A percentile compares a stretch with the other conserved stretches of the same genome.
Evolutionary conservation across 2,113 vertebrate genomes (phyloP).

Genomic region (Rhizomys pruinosus): DNA sequence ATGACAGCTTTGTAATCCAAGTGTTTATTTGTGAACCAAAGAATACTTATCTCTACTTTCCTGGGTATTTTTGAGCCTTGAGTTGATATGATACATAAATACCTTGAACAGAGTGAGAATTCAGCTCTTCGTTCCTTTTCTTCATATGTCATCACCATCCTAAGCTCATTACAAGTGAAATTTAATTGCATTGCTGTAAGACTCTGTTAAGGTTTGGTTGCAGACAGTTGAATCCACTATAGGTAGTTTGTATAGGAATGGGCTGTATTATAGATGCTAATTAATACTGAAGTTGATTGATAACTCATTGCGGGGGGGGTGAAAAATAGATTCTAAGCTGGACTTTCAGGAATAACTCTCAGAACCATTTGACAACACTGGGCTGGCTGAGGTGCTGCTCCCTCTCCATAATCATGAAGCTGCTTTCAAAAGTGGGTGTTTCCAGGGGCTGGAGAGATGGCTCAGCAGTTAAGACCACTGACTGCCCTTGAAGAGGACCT

Average conservation of each 20-base stretch:
- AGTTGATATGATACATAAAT: neutral
- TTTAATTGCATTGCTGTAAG: neutral
- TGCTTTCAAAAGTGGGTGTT: neutral
- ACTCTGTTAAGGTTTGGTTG: neutral
- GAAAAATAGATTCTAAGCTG: neutral
- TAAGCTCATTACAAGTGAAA: neutral
- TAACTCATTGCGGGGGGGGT: neutral
- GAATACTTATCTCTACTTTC: neutral
- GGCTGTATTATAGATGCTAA: neutral
- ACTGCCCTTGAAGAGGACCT: no score
- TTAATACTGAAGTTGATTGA: neutral
- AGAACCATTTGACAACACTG: neutral
- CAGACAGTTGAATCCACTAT: neutral
- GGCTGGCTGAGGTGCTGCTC: neutral
- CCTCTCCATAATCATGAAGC: neutral
- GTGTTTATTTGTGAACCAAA: neutral
- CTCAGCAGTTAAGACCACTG: no score
- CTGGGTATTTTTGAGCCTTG: constrained; percentile 10
- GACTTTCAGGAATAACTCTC: constrained; percentile 32
- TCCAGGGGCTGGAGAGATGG: no score
- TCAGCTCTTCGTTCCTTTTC: constrained; percentile 1
- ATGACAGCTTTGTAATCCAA: neutral
- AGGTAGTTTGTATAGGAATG: neutral
- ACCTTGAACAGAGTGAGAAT: neutral
- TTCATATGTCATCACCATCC: neutral